phyloP scores from a whole-genome alignment of 1,140 invertebrate species.

The Brachionus calyciflorus region DNA sequence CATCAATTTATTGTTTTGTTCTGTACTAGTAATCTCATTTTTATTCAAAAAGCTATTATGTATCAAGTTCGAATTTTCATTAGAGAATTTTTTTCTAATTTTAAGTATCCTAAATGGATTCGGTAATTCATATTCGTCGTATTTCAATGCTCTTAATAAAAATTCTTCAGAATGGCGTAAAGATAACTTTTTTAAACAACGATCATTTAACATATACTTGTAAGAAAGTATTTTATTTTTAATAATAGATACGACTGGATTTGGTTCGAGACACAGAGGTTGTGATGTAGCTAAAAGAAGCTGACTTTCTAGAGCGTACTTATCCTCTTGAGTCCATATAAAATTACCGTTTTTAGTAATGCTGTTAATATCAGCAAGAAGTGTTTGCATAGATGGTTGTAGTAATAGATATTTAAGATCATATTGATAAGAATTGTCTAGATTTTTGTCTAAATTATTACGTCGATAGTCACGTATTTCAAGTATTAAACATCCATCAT shows the following conservation, averaged over 20 bases:
- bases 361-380: conserved; percentile 72
- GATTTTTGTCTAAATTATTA: background rate
- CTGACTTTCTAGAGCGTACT: conserved; percentile 74
- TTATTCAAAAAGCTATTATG: conserved; percentile 59
- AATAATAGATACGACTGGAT: conserved; percentile 72
- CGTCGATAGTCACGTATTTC: conserved; percentile 84
- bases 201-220: conserved; percentile 71
- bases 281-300: conserved; percentile 77
- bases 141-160: conserved; percentile 62
- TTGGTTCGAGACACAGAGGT: conserved; percentile 79
- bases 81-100: conserved; percentile 53
- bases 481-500: conserved; percentile 83
- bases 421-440: conserved; percentile 52
- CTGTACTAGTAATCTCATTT: conserved; percentile 65
- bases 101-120: conserved; percentile 50
- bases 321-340: conserved; percentile 73
- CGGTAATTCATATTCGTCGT: conserved; percentile 31
- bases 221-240: conserved; percentile 72
- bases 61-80: background rate
- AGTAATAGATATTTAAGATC: conserved; percentile 73
- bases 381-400: conserved; percentile 77
- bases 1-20: conserved; percentile 50
- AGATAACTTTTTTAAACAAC: conserved; percentile 67
- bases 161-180: conserved; percentile 10
- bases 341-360: conserved; percentile 67